Base-by-base conservation (phyloP, 2,113 vertebrate species). In the Tetraodon nigroviridis region DNA sequence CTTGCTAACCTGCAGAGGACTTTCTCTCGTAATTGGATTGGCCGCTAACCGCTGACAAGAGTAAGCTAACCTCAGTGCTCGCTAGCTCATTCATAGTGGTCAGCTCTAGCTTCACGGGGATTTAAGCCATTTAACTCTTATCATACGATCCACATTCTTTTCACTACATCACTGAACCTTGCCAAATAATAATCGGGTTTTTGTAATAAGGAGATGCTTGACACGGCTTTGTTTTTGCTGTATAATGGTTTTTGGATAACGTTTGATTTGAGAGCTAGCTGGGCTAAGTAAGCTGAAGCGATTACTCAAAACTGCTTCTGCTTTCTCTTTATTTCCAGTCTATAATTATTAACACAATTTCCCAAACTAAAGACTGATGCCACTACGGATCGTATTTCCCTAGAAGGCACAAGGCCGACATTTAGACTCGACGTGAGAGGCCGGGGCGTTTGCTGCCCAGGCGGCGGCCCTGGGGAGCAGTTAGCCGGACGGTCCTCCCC, bases 81-180 rank as follows among this genome's bases (percentile, higher is more conserved):
- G 76, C 75, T 77, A 67, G 70, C 81, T 73, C 81, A 81, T 73
- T 81, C 79, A 81, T 42, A 73, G 59, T 44, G 54, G 40, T 44
- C 17, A 50, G 58, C 32, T 63, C 18, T 3, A 60, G 56, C 67
- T 44, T 16, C 64, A 37, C 51, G 1, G 6, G 45, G 51, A 51
- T 8, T 29, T 44, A 27, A 63, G 55, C 24, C 41, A 16, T 16
- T 57, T 49, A 37, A 37, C 32, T 37, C 32, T 37, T 37, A 37
- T 37, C 8, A 37, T 37, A 37, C 32, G 12, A 37, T 12, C 32
- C 10, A 44, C 37, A 46, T 1, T 51, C 11, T 5, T 20, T 37
- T 12, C 32, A 37, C 32, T 8, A 37, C 1, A 37, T 37, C 32
- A 12, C 32, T 11, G 8, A 37, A 37, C 32, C 7, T 37, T 37